These are phyloP conservation scores for Coryphaenoides rupestris DNA, from an alignment of 2,113 vertebrate genomes.

Conservation along the genomic window DNA sequence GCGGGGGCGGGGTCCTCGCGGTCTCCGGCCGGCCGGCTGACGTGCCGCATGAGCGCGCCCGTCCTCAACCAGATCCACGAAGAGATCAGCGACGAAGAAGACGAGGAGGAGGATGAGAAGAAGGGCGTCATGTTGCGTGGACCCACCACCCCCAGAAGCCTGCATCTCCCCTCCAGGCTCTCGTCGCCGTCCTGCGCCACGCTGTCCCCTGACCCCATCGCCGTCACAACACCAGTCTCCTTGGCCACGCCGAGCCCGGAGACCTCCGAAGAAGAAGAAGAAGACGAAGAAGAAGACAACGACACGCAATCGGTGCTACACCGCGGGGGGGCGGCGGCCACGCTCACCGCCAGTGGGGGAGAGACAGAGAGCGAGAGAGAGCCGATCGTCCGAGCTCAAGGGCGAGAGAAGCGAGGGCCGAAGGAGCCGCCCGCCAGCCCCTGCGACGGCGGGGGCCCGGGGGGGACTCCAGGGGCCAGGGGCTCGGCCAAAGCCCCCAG, in stretches of 20 bases:
- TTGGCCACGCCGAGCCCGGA: constrained; percentile 83
- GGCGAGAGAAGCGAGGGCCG: constrained; percentile 30
- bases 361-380: constrained; percentile 13
- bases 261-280: constrained; percentile 89
- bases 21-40: constrained; percentile 85
- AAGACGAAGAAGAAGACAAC: too few species aligned
- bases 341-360: constrained; percentile 47
- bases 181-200: constrained; percentile 36
- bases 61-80: constrained; percentile 98
- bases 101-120: constrained; percentile 75
- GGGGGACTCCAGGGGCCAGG: constrained; percentile 59
- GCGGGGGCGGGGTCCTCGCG: constrained; percentile 56
- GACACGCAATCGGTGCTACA: constrained; percentile 71
- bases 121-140: constrained; percentile 30
- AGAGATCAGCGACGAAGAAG: constrained; percentile 85
- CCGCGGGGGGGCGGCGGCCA: constrained; percentile 57
- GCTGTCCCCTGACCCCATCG: constrained; percentile 31
- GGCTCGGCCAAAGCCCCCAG: constrained; percentile 57
- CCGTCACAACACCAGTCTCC: constrained; percentile 24
- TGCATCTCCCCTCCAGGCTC: constrained; percentile 83
- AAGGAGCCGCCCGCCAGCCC: constrained; percentile 69
- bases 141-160: constrained; percentile 78
- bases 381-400: constrained; percentile 6
- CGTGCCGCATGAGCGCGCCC: constrained; percentile 89
- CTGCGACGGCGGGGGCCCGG: constrained; percentile 66